Conservation (phyloP, 2,113 vertebrate genomes). For the Dromaius novaehollandiae region DNA sequence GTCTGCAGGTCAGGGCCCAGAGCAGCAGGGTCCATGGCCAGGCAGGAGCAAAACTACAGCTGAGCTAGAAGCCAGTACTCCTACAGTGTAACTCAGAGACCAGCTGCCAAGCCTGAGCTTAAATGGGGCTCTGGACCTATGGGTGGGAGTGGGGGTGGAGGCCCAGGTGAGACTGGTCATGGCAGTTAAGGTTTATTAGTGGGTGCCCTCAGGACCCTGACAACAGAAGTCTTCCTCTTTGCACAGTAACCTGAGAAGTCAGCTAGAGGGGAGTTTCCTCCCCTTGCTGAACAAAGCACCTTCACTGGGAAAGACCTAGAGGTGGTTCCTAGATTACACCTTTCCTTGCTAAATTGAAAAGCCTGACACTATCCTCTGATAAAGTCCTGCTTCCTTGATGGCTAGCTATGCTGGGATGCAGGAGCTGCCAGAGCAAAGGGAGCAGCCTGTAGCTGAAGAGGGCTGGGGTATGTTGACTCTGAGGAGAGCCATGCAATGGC, state of each 20-base stretch:
- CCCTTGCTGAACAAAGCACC: rapidly evolving
- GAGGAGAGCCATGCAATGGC: not conserved
- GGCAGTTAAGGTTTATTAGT: not conserved
- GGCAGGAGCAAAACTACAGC: not conserved
- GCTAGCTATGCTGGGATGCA: not conserved
- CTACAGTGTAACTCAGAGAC: rapidly evolving
- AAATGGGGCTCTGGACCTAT: not conserved
- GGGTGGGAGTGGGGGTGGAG: not conserved
- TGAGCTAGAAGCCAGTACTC: rapidly evolving
- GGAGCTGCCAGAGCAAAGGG: not conserved
- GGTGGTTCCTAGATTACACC: not conserved
- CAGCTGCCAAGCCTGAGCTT: not conserved
- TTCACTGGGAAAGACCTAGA: not conserved
- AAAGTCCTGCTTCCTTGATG: not conserved
- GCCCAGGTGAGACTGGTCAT: not conserved
- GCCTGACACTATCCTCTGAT: not conserved
- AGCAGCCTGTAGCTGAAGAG: not conserved
- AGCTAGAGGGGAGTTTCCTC: rapidly evolving
- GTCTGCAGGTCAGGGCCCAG: not conserved
- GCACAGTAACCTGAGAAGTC: too few relatives aligned
- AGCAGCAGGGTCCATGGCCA: rapidly evolving
- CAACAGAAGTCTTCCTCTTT: not conserved
- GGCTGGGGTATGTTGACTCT: not conserved
- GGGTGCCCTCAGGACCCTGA: not conserved
- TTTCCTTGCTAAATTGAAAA: not conserved